Percentiles rank a stretch among this genome's conserved stretches.
Conservation (phyloP, 2,113 vertebrate genomes). For the Macquaria australasica region DNA sequence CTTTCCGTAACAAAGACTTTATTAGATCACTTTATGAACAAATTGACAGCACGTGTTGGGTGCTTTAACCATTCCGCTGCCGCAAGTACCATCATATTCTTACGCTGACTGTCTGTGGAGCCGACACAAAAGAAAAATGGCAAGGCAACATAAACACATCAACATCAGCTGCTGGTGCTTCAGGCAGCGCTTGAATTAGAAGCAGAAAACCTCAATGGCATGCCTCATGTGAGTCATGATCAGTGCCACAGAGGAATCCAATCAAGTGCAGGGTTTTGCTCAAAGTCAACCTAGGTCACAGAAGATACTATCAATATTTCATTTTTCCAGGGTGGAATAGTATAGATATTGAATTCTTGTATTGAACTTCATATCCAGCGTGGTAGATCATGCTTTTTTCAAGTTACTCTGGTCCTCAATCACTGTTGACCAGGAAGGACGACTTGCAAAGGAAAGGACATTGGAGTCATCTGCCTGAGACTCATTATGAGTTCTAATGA, state of each 20-base stretch:
- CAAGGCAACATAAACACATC: slow-evolving; percentile 47
- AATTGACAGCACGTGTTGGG: slow-evolving; percentile 52
- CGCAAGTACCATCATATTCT: slow-evolving; percentile 15
- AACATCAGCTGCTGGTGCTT: slow-evolving; percentile 58
- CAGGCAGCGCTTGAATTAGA: slow-evolving; percentile 63
- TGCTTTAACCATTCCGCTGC: slow-evolving; percentile 13
- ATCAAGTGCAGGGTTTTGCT: slow-evolving; percentile 56
- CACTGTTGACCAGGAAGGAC: slow-evolving; percentile 45
- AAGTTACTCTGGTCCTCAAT: slow-evolving; percentile 4
- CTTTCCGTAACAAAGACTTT: slow-evolving; percentile 35
- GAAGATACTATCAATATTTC: slow-evolving; percentile 56
- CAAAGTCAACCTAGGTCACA: slow-evolving; percentile 70
- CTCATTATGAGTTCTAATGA: slow-evolving; percentile 70
- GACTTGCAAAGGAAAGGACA: slow-evolving; percentile 49
- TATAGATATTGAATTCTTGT: slow-evolving; percentile 46
- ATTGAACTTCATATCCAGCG: slow-evolving; percentile 30
- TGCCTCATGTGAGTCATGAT: slow-evolving; percentile 69
- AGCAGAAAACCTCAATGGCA: slow-evolving; percentile 59
- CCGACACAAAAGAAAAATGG: slow-evolving; percentile 23
- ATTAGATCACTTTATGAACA: slow-evolving; percentile 55
- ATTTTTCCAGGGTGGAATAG: slow-evolving; percentile 41
- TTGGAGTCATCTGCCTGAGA: slow-evolving; percentile 54
- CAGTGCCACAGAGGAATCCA: slow-evolving; percentile 68
- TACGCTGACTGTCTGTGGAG: slow-evolving; percentile 38
- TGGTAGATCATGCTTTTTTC: not conserved